Percentiles rank a stretch among this genome's conserved stretches.
Conservation (phyloP, 2,797 vertebrate species). For the Anniella stebbinsi region DNA sequence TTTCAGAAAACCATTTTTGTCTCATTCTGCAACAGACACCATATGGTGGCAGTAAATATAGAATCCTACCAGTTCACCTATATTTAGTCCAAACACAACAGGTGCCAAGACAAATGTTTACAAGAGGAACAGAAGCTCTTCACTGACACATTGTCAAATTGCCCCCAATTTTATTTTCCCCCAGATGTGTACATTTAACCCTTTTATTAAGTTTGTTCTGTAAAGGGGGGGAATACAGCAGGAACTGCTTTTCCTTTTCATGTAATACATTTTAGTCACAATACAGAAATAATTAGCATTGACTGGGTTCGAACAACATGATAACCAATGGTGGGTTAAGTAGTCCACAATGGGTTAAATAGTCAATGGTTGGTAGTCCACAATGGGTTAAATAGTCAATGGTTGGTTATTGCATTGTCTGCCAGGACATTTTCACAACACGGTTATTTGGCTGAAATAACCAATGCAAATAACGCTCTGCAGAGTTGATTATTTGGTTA, state of each 20-base stretch:
- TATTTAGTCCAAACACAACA: constrained; percentile 50
- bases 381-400: too few relatives aligned
- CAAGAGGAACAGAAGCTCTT: constrained; percentile 33
- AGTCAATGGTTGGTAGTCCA: too few relatives aligned
- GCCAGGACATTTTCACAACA: too few relatives aligned
- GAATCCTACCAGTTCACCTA: constrained; percentile 28
- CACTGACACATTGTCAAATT: constrained; percentile 29
- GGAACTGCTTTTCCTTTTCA: not conserved
- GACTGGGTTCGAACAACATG: too few relatives aligned
- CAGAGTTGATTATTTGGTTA: too few relatives aligned
- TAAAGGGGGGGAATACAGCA: not conserved
- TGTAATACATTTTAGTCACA: not conserved
- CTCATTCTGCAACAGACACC: constrained; percentile 33
- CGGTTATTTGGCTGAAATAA: too few relatives aligned
- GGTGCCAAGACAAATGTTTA: constrained; percentile 50
- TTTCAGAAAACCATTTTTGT: constrained; percentile 39
- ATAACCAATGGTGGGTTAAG: too few relatives aligned
- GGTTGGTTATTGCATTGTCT: too few relatives aligned
- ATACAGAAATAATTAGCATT: constrained; percentile 8
- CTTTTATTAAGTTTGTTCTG: constrained; percentile 27
- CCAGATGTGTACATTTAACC: constrained; percentile 1
- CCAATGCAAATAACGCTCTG: too few relatives aligned
- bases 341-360: too few relatives aligned
- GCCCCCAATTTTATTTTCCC: constrained; percentile 43
- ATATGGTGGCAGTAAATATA: constrained; percentile 1